Base-by-base conservation (phyloP, 2,113 vertebrate genomes). In the Dryoscopus gambensis region DNA sequence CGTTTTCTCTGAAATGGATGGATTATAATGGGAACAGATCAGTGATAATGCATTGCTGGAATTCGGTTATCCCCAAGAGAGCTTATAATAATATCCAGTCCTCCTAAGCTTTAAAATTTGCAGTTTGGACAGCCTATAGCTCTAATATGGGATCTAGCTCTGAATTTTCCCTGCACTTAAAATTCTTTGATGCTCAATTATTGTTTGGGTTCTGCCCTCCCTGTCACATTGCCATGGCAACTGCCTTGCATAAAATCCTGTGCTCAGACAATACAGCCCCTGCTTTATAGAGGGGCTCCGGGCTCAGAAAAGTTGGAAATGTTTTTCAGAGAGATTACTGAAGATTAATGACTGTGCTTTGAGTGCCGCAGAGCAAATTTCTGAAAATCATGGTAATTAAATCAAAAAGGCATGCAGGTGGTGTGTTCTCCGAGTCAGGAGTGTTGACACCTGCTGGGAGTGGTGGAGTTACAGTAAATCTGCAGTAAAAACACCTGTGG, bases 11-110 rank as follows among this genome's bases (percentile, higher is more conserved):
- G 79, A 93, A 96, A 87, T 77, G 53, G 93, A 85, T 91, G 63
- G 87, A 94, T 96, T 96, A 69, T 89, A 94, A 95, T 93, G 85
- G 85, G 44, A 96, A 81, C 28, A 78, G 84, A 96, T 96, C 94
- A 77, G 90, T 81, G 91, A 95, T 94, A 96, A 95, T 95, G 90
- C 68, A 64, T 94, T 93, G 79, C 86, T 94, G 93, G 86, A 94
- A 89, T 88, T 86, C 74, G 80, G 83, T 84, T 87, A 93, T 91
- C 49, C 90, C 71, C 83, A 79, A 68, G 93, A 63, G 86, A 86
- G 64, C 68, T 93, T 84, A 70, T 89, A 89, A 94, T 90, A 96
- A 95, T 71, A 96, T 88, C 96, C 71, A 83, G 67, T 63, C 77
- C 74, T 87, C 56, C 84, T 90, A 84, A 95, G 83, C 91, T 87